Evolutionary conservation across 2,113 vertebrate species (phyloP).

Genomic region (Oncorhynchus gorbuscha): DNA sequence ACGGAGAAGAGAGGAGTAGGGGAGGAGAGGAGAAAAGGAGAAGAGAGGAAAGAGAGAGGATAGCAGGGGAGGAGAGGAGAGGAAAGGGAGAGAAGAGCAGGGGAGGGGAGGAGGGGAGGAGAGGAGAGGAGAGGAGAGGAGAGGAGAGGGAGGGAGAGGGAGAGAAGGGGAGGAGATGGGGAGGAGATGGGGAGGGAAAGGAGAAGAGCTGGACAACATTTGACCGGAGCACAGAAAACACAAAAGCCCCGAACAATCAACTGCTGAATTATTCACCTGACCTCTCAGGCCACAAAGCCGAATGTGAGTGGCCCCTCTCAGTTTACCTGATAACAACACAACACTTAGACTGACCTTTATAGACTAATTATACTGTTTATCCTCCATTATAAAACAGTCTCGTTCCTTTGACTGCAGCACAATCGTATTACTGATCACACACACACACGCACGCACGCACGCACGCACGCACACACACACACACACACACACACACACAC

Average conservation of each 20-base stretch:
- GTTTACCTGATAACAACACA: constrained; percentile 63
- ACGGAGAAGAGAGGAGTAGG: fast-evolving
- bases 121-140: too few relatives aligned
- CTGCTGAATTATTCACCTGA: constrained; percentile 73
- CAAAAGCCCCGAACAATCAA: constrained; percentile 56
- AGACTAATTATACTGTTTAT: not conserved
- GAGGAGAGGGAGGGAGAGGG: fast-evolving
- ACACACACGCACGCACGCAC: too few relatives aligned
- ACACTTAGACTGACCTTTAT: constrained; percentile 59
- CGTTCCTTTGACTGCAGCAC: too few relatives aligned
- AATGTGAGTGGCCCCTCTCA: constrained; percentile 49
- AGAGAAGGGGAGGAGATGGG: too few relatives aligned
- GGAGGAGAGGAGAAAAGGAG: fast-evolving
- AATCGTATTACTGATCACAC: too few relatives aligned
- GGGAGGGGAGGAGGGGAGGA: fast-evolving
- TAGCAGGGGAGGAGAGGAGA: fast-evolving
- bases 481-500: too few relatives aligned
- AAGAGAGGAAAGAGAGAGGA: fast-evolving
- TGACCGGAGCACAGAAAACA: constrained; percentile 10
- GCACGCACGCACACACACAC: too few relatives aligned
- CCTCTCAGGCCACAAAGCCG: constrained; percentile 51
- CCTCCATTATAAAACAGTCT: too few relatives aligned
- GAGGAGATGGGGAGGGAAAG: not conserved
- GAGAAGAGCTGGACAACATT: not conserved
- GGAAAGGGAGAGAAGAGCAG: fast-evolving